Evolutionary conservation across 2,888 invertebrate genomes (phyloP).

Genomic region (Shargacucullia verbasci): DNA sequence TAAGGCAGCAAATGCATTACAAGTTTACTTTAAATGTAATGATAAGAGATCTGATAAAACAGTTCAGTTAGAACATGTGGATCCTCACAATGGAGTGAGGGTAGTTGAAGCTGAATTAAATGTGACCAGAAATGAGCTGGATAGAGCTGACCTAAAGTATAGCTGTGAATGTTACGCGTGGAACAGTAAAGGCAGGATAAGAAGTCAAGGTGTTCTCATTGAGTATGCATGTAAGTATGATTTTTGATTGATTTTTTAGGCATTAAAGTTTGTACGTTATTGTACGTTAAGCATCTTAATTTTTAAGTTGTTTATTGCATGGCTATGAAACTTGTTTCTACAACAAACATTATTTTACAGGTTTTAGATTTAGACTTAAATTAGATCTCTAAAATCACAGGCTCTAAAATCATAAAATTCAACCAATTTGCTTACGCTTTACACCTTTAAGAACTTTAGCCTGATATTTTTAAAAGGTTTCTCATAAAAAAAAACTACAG

Average conservation of each 20-base stretch:
- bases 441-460: too few species aligned
- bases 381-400: too few species aligned
- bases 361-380: too few species aligned
- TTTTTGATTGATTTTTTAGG: background rate
- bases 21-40: constrained; percentile 94
- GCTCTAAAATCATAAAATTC: too few species aligned
- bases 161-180: constrained; percentile 96
- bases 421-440: too few species aligned
- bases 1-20: constrained; percentile 96
- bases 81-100: constrained; percentile 94
- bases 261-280: too few species aligned
- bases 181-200: constrained; percentile 93
- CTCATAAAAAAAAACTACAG: background rate
- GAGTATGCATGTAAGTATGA: constrained; percentile 95
- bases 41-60: constrained; percentile 88
- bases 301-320: too few species aligned
- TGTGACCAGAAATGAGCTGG: constrained; percentile 94
- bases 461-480: too few species aligned
- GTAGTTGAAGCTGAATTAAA: constrained; percentile 93
- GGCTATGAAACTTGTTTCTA: too few species aligned
- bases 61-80: constrained; percentile 92
- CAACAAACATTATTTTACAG: too few species aligned
- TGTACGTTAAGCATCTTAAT: too few species aligned
- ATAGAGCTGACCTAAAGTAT: constrained; percentile 94
- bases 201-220: constrained; percentile 93